A percentile compares a stretch with the other conserved stretches of the same genome.
Conservation (phyloP, 2,113 vertebrate genomes). For the Amblyornis subalaris region DNA sequence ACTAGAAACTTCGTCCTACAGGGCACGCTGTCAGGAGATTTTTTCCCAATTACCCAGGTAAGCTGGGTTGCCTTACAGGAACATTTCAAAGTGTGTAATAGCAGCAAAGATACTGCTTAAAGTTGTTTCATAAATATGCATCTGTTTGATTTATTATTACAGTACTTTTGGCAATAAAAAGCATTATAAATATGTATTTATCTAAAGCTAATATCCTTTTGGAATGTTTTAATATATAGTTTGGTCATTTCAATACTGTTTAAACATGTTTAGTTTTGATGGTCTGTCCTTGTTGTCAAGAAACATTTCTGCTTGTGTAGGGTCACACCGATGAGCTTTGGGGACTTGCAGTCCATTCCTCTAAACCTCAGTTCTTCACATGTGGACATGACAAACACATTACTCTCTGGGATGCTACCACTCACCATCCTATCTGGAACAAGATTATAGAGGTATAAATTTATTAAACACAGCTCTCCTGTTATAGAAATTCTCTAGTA, state of each 20-base stretch:
- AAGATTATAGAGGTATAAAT: conserved; percentile 86
- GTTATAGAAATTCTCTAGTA: neutral
- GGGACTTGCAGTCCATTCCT: conserved; percentile 91
- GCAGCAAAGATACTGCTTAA: neutral
- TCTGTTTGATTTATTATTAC: neutral
- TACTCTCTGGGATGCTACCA: conserved; percentile 88
- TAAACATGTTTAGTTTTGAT: neutral
- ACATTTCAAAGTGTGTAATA: neutral
- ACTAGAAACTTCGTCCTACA: conserved; percentile 93
- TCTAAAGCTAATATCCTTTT: neutral
- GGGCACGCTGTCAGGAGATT: conserved; percentile 87
- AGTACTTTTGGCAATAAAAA: neutral
- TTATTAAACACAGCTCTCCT: neutral
- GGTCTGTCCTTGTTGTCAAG: neutral
- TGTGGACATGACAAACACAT: conserved; percentile 93
- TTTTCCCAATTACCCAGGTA: conserved; percentile 92
- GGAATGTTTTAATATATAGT: neutral
- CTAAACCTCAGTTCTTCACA: conserved; percentile 89
- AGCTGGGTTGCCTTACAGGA: neutral
- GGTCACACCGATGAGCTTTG: conserved; percentile 96
- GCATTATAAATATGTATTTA: neutral
- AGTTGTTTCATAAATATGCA: neutral
- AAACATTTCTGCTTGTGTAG: conserved; percentile 63
- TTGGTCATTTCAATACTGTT: neutral
- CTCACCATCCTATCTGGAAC: conserved; percentile 89